Evolutionary conservation across 53 echinoderm and acorn worm species (phyloP).

Genomic region (Paracentrotus lividus): DNA sequence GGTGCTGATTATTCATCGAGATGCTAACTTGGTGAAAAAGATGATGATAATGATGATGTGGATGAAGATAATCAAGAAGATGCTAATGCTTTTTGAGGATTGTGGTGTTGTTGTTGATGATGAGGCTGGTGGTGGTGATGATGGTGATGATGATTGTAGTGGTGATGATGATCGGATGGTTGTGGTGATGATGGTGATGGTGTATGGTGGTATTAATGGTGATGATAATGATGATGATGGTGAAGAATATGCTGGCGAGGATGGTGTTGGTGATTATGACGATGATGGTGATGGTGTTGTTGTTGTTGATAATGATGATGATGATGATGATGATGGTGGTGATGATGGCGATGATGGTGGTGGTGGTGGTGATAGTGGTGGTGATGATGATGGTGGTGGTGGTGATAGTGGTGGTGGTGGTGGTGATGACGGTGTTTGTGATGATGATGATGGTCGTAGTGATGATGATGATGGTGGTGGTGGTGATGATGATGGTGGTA

Average conservation of each 20-base stretch:
- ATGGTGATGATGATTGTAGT: slow-evolving; percentile 44
- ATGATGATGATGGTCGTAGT: slow-evolving; percentile 13
- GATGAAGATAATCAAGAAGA: neutral
- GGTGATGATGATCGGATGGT: neutral
- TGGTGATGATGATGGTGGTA: slow-evolving; percentile 15
- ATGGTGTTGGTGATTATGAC: neutral
- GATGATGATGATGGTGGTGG: neutral
- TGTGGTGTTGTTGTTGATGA: neutral
- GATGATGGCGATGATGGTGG: neutral
- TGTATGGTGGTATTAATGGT: neutral
- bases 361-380: neutral
- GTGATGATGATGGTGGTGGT: slow-evolving; percentile 21
- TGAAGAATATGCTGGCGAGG: neutral
- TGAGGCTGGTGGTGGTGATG: neutral
- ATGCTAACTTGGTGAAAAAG: neutral
- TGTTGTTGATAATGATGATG: neutral
- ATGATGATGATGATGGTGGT: neutral
- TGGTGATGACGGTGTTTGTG: slow-evolving; percentile 21
- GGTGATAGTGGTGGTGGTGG: slow-evolving; percentile 32
- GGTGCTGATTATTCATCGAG: neutral
- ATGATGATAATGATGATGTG: neutral
- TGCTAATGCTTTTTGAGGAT: neutral
- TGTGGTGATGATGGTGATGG: neutral
- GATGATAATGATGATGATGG: slow-evolving; percentile 5
- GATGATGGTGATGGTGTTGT: slow-evolving; percentile 6